Base-by-base conservation (phyloP, 2,888 invertebrate genomes). In the Sminthurinus aureus region DNA sequence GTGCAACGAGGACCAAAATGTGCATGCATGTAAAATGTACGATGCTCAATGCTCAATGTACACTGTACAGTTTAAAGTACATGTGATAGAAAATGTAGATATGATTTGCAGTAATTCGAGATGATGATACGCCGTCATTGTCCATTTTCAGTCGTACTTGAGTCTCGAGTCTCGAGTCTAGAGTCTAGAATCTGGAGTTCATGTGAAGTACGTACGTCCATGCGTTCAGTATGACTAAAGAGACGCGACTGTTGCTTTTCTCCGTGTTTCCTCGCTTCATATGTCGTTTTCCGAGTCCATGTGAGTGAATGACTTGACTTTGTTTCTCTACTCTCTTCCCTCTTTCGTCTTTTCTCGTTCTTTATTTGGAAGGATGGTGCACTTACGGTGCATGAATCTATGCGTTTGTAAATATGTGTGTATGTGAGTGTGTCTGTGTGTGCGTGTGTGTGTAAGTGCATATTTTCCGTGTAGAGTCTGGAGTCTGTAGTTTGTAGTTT, bases 161-260 rank as follows among this genome's bases (percentile, higher is more conserved):
- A n/a, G 38, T 38, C 38, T 38, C 1, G 6, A 38, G 6, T 38
- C 38, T 38, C n/a, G n/a, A n/a, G n/a, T n/a, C n/a, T n/a, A n/a
- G n/a, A n/a, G 38, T 38, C 38, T 38, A 38, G 6, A 38, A 38
- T 38, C 38, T 38, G n/a, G n/a, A n/a, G n/a, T n/a, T n/a, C n/a
- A 38, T 38, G 38, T 38, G 3, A 38, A 38, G 38, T 38, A 38
- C 38, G 6, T 38, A 38, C 38, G 58, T 58, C 2, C 58, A 9
- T 58, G 9, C 58, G 9, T 58, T 58, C 58, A 18, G 13, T 58
- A 2, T 15, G 71, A 71, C 26, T 12, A 26, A 71, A 26, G 11
- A 24, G 71, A 13, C 2, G 24, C 22, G 71, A 71, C 71, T 71
- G 71, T 71, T 71, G 71, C 71, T 50, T 75, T 75, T 75, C 52